Evolutionary conservation across 1,140 invertebrate species (phyloP), one percentile per base, ranked within the genome.

Genomic region (Zaprionus gabonicus): DNA sequence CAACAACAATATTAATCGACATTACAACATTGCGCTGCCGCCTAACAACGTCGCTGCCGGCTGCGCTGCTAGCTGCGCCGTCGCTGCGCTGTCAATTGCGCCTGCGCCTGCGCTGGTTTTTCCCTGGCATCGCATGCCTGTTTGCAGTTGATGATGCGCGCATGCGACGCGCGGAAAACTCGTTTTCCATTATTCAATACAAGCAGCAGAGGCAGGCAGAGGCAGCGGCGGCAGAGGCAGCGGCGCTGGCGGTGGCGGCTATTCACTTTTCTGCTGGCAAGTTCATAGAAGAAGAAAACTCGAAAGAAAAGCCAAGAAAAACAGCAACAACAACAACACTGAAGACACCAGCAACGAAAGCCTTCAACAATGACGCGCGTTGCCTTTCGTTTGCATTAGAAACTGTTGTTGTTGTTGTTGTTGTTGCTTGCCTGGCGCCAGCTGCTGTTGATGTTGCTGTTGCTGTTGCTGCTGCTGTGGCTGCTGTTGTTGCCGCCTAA

Each of bases 181-280:
- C 73, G 85, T 90, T 90, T 90, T 81, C 75, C 85, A 88, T 88
- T 88, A 90, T 77, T 88, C 85, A 88, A 88, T 90, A 87, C 83
- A 59, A 77, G 75, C 82, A 70, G 64, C 66, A 55, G 71, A 64
- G 63, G 23, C 23, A 27, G 17, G 73, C 80, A 17, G 53, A 13
- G 51, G 23, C 12, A 23, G 70, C 76, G 13, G 59, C 71, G 34
- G 28, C 36, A 3, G 23, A 25, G 70, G 68, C 82, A 27, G 67
- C 84, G 57, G 57, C 7, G 41, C n/a, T 74, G 69, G 70, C 81
- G 57, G 57, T 17, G 41, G 41, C 77, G 69, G 70, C 81, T 87
- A 90, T 86, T 86, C 83, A 86, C 83, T 86, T 86, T 86, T 86
- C 83, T 71, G 84, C 84, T 68, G 31, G 80, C 84, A 86, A 86